Conservation (phyloP, 2,797 vertebrate genomes). For the Botia kubotai region DNA sequence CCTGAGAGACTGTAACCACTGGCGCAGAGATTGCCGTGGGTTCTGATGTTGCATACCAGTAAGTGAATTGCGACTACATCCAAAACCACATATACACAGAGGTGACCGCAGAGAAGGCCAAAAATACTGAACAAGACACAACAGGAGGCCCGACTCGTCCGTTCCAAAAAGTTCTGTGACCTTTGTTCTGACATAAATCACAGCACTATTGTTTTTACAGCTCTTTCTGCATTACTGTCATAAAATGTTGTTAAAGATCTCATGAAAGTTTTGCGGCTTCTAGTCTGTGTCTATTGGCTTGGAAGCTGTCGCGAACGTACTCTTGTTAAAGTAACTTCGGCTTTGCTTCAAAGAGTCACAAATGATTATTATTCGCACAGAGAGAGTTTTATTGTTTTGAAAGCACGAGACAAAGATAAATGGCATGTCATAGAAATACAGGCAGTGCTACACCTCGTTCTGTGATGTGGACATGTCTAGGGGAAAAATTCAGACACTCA, state of each 20-base stretch:
- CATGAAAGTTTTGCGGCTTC: neutral
- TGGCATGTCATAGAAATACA: constrained; percentile 7
- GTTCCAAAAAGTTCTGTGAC: neutral
- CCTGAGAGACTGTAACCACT: constrained; percentile 22
- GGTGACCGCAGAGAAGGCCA: neutral
- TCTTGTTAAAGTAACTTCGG: no score
- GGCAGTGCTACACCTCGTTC: neutral
- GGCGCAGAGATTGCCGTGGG: constrained; percentile 24
- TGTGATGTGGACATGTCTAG: constrained; percentile 7
- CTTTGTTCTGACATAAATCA: neutral
- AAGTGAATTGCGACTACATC: neutral
- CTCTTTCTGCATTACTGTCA: neutral
- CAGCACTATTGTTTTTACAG: neutral
- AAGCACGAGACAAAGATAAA: neutral
- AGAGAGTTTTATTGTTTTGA: constrained; percentile 18
- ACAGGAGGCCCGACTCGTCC: neutral
- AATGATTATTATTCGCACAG: constrained; percentile 3
- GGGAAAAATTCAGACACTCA: neutral
- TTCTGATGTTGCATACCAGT: constrained; percentile 22
- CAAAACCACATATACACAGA: neutral
- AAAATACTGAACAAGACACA: constrained; percentile 14
- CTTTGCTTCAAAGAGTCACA: no score
- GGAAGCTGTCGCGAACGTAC: no score
- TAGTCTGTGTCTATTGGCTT: neutral
- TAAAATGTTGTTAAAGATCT: neutral